phyloP scores from a whole-genome alignment of 2,888 invertebrate genomes.

The Xanthostigma xanthostigma region DNA sequence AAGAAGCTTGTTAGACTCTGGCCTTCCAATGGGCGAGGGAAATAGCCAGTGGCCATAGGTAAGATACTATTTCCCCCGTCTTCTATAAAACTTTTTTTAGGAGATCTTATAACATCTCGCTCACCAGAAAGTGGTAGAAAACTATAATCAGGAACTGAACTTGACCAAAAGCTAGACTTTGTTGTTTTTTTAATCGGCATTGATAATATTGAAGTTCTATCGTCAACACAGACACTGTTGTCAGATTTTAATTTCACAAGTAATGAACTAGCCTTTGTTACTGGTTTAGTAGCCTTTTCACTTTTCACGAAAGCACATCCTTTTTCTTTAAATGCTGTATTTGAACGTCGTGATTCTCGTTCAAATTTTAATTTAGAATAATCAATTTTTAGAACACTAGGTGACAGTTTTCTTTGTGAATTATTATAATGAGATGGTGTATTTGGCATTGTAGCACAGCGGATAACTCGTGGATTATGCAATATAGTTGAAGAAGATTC shows the following conservation, averaged over 20 bases:
- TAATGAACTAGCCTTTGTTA: constrained; percentile 12
- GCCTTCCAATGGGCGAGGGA: constrained; percentile 45
- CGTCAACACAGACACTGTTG: too few species aligned
- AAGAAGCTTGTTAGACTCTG: constrained; percentile 60
- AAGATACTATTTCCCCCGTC: constrained; percentile 40
- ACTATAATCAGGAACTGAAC: constrained; percentile 23
- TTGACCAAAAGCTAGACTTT: constrained; percentile 6
- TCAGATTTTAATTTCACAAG: constrained; percentile 9
- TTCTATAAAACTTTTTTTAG: constrained; percentile 42
- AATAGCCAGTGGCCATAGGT: constrained; percentile 40
- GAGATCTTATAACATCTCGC: constrained; percentile 29
- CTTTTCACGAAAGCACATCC: too few species aligned
- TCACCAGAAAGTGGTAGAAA: constrained; percentile 26
- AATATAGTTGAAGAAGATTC: constrained; percentile 5
- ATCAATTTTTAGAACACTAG: constrained; percentile 24
- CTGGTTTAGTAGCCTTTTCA: too few species aligned
- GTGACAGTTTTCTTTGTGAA: constrained; percentile 15
- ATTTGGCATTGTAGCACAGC: constrained; percentile 21
- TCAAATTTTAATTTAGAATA: constrained; percentile 15
- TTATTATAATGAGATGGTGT: constrained; percentile 19
- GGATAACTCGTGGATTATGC: constrained; percentile 7
- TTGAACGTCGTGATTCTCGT: too few species aligned
- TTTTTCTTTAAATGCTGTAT: too few species aligned
- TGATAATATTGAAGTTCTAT: too few species aligned
- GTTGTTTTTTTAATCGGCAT: constrained; percentile 3